Evolutionary conservation across 2,113 vertebrate genomes (phyloP).

Genomic region (Rhagologus leucostigma): DNA sequence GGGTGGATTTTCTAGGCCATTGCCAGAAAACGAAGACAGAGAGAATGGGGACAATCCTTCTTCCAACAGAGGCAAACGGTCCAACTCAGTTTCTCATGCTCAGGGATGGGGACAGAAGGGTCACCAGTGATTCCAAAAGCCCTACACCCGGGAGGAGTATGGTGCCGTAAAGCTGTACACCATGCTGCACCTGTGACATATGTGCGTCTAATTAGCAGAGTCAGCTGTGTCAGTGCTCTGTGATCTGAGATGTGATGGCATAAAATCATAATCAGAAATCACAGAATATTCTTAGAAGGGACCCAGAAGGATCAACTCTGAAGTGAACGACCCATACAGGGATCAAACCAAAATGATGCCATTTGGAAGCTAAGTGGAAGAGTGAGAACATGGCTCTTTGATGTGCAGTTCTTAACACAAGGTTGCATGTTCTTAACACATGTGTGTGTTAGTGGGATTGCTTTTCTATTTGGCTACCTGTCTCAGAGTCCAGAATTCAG

Average conservation of each 20-base stretch:
- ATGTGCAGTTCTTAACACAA: not conserved
- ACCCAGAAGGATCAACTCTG: not conserved
- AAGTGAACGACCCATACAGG: not conserved
- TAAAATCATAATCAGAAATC: not conserved
- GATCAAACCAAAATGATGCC: not conserved
- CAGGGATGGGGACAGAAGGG: not conserved
- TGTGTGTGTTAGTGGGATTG: not conserved
- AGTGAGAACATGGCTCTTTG: not conserved
- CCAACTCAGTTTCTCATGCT: not conserved
- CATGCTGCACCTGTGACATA: accelerated
- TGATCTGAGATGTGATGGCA: not conserved
- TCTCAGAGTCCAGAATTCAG: not conserved
- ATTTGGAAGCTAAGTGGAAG: not conserved
- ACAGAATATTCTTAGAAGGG: not conserved
- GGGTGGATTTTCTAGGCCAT: not conserved
- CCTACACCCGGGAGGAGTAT: too few species aligned
- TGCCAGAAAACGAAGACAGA: not conserved
- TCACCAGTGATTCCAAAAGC: not conserved
- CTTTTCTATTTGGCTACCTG: not conserved
- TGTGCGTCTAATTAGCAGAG: not conserved
- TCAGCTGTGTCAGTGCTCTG: not conserved
- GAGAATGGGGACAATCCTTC: not conserved
- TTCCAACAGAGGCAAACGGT: not conserved
- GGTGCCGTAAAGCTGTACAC: not conserved
- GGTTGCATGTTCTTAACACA: not conserved